Percentiles rank a stretch among this genome's conserved stretches.
Conservation (phyloP, 2,888 invertebrate species). For the Macrophya annulata region DNA sequence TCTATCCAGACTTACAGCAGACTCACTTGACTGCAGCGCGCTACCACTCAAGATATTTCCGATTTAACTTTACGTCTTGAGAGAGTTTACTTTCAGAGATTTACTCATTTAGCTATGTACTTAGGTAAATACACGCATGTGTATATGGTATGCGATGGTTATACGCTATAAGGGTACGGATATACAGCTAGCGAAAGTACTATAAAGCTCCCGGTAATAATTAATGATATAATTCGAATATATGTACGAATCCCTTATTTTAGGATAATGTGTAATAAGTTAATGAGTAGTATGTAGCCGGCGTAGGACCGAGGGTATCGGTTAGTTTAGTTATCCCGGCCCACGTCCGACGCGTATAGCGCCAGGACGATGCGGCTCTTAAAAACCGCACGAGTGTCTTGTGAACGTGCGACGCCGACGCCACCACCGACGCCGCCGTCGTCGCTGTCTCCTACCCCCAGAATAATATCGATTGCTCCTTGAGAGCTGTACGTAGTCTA, state of each 20-base stretch:
- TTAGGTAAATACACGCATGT: not conserved
- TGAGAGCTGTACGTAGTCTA: slow-evolving; percentile 18
- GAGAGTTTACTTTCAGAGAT: slow-evolving; percentile 33
- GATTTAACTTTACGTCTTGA: slow-evolving; percentile 25
- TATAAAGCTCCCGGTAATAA: not conserved
- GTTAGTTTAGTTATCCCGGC: slow-evolving; percentile 1
- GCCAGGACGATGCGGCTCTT: slow-evolving; percentile 45
- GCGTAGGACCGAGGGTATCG: not conserved
- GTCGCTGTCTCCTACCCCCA: slow-evolving; percentile 31
- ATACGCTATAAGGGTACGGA: not conserved
- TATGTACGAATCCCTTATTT: not conserved
- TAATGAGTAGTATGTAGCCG: not conserved
- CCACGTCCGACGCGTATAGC: slow-evolving; percentile 32
- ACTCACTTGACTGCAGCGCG: slow-evolving; percentile 4
- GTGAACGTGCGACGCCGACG: slow-evolving; percentile 42
- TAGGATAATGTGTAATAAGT: not conserved
- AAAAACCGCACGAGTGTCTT: slow-evolving; percentile 35
- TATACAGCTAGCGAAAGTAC: not conserved
- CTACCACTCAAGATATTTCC: slow-evolving; percentile 30
- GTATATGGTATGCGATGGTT: slow-evolving; percentile 6
- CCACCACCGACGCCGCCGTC: slow-evolving; percentile 22
- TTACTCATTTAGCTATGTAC: not conserved
- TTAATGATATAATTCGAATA: not conserved
- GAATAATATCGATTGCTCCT: slow-evolving; percentile 45
- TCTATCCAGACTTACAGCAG: not conserved